Conservation (phyloP, 2,888 invertebrate genomes). For the Pseudeuparius sepicola region DNA sequence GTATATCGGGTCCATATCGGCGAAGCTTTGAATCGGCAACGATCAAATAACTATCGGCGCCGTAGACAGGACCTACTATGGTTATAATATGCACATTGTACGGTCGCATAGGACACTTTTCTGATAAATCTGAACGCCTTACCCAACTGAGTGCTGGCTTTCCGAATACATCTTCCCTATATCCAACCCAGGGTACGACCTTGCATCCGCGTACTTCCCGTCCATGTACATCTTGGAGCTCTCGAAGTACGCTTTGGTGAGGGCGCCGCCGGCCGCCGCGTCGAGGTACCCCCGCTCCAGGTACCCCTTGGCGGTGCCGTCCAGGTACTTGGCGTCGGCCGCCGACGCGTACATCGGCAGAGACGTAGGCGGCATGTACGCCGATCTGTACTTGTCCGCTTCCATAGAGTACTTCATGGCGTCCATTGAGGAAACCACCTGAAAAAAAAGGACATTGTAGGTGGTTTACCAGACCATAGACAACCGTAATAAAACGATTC, state of each 20-base stretch:
- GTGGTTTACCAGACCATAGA: too few relatives aligned
- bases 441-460: too few relatives aligned
- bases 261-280: conserved; percentile 49
- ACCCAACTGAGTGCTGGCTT: too few relatives aligned
- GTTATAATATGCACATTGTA: too few relatives aligned
- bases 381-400: conserved; percentile 63
- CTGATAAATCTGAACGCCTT: too few relatives aligned
- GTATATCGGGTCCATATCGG: too few relatives aligned
- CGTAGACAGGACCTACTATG: too few relatives aligned
- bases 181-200: conserved; percentile 47
- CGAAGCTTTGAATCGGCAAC: too few relatives aligned
- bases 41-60: too few relatives aligned
- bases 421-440: conserved; percentile 68
- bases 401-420: conserved; percentile 71
- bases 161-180: conserved; percentile 54
- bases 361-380: conserved; percentile 55
- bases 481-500: too few relatives aligned
- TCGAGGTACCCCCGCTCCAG: conserved; percentile 59
- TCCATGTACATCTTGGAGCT: conserved; percentile 66
- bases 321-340: conserved; percentile 57
- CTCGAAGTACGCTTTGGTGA: conserved; percentile 62
- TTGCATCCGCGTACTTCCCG: conserved; percentile 37
- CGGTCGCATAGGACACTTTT: too few relatives aligned
- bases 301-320: conserved; percentile 46
- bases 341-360: conserved; percentile 63